phyloP scores from a whole-genome alignment of 2,888 invertebrate genomes.

The Pollenia labialis region DNA sequence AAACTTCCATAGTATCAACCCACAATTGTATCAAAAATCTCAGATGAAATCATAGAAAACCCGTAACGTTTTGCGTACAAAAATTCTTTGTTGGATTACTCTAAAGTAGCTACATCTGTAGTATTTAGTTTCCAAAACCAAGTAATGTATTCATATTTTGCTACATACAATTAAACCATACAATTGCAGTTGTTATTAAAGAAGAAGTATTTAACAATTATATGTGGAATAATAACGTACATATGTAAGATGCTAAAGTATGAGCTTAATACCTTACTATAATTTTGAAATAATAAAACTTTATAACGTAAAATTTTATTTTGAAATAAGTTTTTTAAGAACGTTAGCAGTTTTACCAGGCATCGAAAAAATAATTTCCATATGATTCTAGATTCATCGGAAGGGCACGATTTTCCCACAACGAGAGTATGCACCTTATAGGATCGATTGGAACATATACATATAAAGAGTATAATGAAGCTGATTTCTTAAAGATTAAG shows the following conservation, averaged over 20 bases:
- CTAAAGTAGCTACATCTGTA: background rate
- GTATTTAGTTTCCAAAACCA: background rate
- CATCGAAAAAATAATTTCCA: no score
- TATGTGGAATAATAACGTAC: conserved; percentile 1
- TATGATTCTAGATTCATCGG: no score
- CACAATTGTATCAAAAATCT: no score
- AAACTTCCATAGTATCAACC: no score
- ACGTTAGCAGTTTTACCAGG: no score
- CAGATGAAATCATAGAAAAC: no score
- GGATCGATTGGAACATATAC: no score
- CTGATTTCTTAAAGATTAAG: no score
- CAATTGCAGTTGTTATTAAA: conserved; percentile 7
- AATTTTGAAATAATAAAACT: conserved; percentile 49
- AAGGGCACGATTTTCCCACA: no score
- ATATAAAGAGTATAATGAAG: no score
- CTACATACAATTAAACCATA: conserved; percentile 6
- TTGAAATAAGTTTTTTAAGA: conserved; percentile 6
- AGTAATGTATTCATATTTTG: conserved; percentile 7
- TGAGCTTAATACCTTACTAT: conserved; percentile 30
- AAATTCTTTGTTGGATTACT: background rate
- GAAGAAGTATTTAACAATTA: conserved; percentile 14
- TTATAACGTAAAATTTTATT: conserved; percentile 17
- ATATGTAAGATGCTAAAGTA: background rate
- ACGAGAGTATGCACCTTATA: no score
- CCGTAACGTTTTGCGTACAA: no score